Conservation (phyloP, 2,797 vertebrate species). For the Amphiprion clarkii region DNA sequence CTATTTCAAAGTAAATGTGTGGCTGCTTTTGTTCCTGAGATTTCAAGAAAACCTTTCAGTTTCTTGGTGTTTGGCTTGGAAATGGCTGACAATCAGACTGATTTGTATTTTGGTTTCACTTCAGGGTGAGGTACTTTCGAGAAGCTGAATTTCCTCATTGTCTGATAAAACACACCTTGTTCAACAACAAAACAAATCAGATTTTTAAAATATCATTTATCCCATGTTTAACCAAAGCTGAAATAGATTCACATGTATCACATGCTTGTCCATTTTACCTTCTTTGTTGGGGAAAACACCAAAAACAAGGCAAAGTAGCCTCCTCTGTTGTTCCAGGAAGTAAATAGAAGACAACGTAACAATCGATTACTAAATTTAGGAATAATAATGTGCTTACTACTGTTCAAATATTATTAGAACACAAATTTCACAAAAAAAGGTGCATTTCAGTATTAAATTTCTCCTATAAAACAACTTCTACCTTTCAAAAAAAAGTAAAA, state of each 20-base stretch:
- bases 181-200: neutral
- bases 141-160: neutral
- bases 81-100: neutral
- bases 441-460: too few relatives aligned
- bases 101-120: constrained; percentile 49
- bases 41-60: constrained; percentile 20
- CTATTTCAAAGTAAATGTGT: neutral
- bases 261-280: neutral
- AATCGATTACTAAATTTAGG: too few relatives aligned
- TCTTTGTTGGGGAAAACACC: neutral
- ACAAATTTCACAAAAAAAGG: too few relatives aligned
- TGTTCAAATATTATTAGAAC: too few relatives aligned
- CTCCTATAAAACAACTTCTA: too few relatives aligned
- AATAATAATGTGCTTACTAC: too few relatives aligned
- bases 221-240: neutral
- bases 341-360: too few relatives aligned
- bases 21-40: constrained; percentile 7
- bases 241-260: neutral
- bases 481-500: too few relatives aligned
- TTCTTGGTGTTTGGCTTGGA: neutral
- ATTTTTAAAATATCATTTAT: neutral
- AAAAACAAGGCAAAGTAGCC: neutral
- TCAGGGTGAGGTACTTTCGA: neutral
- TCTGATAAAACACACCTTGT: neutral
- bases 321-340: too few relatives aligned